Evolutionary conservation across 2,797 vertebrate genomes (phyloP), one percentile per base, ranked within the genome.

Genomic region (Phataginus tetradactyla): DNA sequence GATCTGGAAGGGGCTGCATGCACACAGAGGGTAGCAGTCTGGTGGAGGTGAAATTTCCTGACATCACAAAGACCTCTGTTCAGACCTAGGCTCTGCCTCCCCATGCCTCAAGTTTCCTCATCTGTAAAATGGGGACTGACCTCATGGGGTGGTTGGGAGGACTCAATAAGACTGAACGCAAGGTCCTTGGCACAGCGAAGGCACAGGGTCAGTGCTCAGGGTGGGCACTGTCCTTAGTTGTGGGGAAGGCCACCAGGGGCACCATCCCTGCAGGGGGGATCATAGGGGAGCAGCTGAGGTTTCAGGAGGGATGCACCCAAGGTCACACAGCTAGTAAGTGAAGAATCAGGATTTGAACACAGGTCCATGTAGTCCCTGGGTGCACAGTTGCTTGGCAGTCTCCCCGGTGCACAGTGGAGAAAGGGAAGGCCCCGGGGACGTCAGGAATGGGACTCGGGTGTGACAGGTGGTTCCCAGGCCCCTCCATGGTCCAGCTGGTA

Each of bases 291-390:
- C 29, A 37, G 45, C 29, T 15, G 80, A 29, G 64, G 37, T 37
- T 64, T 15, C 18, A 32, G 2, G 14, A 45, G 55, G 90, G 63
- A 27, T 4, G 29, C 32, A 1, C 17, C 37, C 4, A 23, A 66
- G 55, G 3, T 71, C 13, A 51, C 34, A 23, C 4, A 45, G 64
- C 55, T 32, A 51, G 7, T 39, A 29, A 55, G 29, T 7, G 4
- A 37, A 49, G 75, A 64, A 20, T 0, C 32, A 61, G 42, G 64
- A 61, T 80, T 91, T 74, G 86, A 87, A 81, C 57, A 42, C 90
- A 42, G 42, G 15, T 32, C 59, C 1, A 0, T 63, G 53, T 25
- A 1, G 0, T 7, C 71, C 74, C 81, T 55, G 23, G 68, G 37
- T 34, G 11, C 10, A 45, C 45, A 45, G 45, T 12, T 2, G 51